Evolutionary conservation across 2,113 vertebrate species (phyloP), one percentile per base, ranked within the genome.

Genomic region (Onychostoma macrolepis): DNA sequence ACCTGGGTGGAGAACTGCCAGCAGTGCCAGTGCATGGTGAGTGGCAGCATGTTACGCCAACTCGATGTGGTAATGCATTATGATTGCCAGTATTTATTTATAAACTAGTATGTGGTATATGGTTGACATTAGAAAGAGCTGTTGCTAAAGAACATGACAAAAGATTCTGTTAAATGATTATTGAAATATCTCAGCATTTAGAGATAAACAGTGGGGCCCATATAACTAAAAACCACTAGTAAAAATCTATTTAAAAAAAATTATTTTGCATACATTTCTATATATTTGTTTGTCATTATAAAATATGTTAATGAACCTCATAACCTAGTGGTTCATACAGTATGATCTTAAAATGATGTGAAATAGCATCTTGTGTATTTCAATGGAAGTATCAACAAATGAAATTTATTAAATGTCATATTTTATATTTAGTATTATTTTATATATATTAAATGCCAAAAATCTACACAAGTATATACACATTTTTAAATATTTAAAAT

Each of bases 1-100:
- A 97, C 97, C 17, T 99, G 98, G 98, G 93, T 98, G 91, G 98
- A 98, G 91, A 97, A 96, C 84, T 99, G 98, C 92, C 98, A 98
- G 87, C 97, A 98, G 93, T 99, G 98, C 89, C 97, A 97, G 89
- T 99, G 98, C 87, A 93, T 99, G 97, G 98, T 99, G 92, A 97
- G 96, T 56, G 24, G 4, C 6, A 15, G 10, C 30, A 28, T 28
- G 38, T 43, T 45, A 28, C 3, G 21, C 10, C 53, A 61, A 1
- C 2, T 58, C 12, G 0, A 11, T 83, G 38, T 17, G n/a, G 80
- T 48, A 48, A 48, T 83, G 63, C 38, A 13, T 48, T 69, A 19
- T n/a, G 79, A 69, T 12, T 69, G 41, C n/a, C 30, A 26, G 28
- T 81, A 26, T 63, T 63, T 50, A 71, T 77, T 48, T 77, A 30